Conservation (phyloP, 2,797 vertebrate genomes). For the Microctenopoma stevenorrisi region DNA sequence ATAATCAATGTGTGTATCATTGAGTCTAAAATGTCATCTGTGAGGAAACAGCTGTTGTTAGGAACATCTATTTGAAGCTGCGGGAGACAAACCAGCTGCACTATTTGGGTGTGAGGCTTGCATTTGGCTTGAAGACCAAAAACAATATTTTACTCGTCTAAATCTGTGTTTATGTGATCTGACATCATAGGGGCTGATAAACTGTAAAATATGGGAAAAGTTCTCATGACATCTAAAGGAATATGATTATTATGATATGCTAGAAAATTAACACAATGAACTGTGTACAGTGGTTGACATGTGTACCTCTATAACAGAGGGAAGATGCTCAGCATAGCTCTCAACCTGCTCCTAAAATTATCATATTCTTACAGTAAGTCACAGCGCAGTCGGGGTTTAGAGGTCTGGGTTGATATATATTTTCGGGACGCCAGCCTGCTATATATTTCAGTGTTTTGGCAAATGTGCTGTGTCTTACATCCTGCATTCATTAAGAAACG, state of each 20-base stretch:
- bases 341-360: conserved; percentile 50
- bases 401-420: conserved; percentile 76
- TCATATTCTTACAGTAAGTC: conserved; percentile 64
- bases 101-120: conserved; percentile 25
- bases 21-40: conserved; percentile 36
- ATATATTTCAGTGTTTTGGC: conserved; percentile 56
- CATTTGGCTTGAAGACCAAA: conserved; percentile 29
- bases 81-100: conserved; percentile 26
- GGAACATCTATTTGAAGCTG: conserved; percentile 37
- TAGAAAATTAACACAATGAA: conserved; percentile 15
- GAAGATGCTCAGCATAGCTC: conserved; percentile 41
- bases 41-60: conserved; percentile 48
- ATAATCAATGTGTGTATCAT: background rate
- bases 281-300: conserved; percentile 42
- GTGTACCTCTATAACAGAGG: conserved; percentile 58
- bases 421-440: conserved; percentile 31
- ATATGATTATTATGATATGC: background rate
- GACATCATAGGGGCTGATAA: background rate
- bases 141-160: conserved; percentile 20
- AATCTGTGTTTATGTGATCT: conserved; percentile 32
- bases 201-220: conserved; percentile 16
- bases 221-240: conserved; percentile 4
- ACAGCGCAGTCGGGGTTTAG: conserved; percentile 47
- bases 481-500: background rate
- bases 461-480: conserved; percentile 36